Base-by-base conservation (phyloP, 1,140 invertebrate species). In the Lordiphosa clarofinis region DNA sequence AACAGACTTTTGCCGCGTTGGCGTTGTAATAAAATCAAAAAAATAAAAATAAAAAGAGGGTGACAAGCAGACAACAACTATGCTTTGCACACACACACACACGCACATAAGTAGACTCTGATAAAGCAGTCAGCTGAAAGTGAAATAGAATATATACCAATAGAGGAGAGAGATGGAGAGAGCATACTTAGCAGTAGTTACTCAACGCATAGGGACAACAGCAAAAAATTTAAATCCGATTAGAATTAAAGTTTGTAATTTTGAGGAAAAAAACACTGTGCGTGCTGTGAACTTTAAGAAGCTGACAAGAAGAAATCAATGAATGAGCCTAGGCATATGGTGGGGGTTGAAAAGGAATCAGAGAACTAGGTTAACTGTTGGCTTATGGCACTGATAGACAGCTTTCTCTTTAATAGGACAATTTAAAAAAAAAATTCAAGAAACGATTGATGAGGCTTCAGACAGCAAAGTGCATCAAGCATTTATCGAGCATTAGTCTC, bases 11-110 rank as follows among this genome's bases (percentile, higher is more conserved):
- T 66, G 73, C 68, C 55, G 73, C 73, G 59, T 79, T 73, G 75
- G 70, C 75, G 75, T 59, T 71, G 73, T 82, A 82, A 82, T 82
- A 82, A 84, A 82, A 82, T 82, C 59, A 78, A 82, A 73, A 72
- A 70, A 33, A 50, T 48, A 54, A 60, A 60, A 68, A 13, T 13
- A 55, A 54, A 75, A 69, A 65, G 73, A 84, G 78, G 79, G 78
- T 84, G 78, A 82, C 78, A 79, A 78, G 73, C 67, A 75, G 71
- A 73, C 54, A 66, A 68, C 70, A 66, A 56, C 35, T 68, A 74
- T 58, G 58, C 40, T 15, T 19, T 19, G 19, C 59, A 50, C 44
- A 52, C 42, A 56, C 44, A 50, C 36, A 36, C 40, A 44, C 12
- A 37, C 15, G 11, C 6, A 24, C 21, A 44, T 28, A 13, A 46